phyloP scores from a whole-genome alignment of 2,113 vertebrate species.

The Esox niger region DNA sequence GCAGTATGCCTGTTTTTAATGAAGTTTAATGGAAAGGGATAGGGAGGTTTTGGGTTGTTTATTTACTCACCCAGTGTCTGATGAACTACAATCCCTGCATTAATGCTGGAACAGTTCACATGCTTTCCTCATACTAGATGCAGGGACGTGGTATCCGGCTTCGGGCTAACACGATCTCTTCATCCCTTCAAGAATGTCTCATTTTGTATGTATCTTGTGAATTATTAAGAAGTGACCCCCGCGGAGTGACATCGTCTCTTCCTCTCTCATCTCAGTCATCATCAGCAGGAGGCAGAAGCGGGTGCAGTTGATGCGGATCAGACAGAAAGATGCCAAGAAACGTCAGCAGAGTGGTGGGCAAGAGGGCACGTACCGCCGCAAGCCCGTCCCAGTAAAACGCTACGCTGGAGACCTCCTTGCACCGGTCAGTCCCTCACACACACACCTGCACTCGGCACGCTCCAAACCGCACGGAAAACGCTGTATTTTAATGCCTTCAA shows the following conservation, averaged over 20 bases:
- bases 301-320: conserved; percentile 82
- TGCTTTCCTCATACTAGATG: no score
- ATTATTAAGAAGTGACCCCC: not conserved
- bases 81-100: no score
- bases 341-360: conserved; percentile 72
- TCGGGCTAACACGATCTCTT: no score
- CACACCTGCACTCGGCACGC: not conserved
- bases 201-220: not conserved
- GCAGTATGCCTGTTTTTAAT: no score
- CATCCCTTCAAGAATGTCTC: no score
- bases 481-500: no score
- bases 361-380: conserved; percentile 78
- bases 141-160: no score
- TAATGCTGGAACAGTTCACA: no score
- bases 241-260: not conserved
- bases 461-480: no score
- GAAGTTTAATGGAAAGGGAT: no score
- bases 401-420: conserved; percentile 84
- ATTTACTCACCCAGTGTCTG: no score
- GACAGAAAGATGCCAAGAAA: conserved; percentile 81
- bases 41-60: no score
- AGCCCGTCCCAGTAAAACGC: conserved; percentile 73
- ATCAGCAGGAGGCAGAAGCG: conserved; percentile 80
- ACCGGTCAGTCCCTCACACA: conserved; percentile 75
- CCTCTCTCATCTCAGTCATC: conserved; percentile 65